phyloP scores from a whole-genome alignment of 1,140 invertebrate genomes.

The Samia ricini region DNA sequence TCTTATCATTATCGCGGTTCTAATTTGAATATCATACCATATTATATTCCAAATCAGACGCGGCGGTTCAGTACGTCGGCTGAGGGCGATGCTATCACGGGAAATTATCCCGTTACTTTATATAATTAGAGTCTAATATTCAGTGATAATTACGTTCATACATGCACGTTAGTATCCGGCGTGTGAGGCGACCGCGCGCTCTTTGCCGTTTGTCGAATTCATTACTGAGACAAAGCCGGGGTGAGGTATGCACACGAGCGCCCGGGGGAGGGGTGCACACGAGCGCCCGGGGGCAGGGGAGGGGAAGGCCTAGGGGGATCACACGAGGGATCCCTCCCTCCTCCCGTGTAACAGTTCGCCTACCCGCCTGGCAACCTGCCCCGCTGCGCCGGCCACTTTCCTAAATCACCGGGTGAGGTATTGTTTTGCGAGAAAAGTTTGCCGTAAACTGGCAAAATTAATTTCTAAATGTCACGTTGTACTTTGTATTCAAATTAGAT shows the following conservation, averaged over 20 bases:
- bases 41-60: slow-evolving; percentile 57
- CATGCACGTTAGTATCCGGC: slow-evolving; percentile 52
- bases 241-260: slow-evolving; percentile 19
- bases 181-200: slow-evolving; percentile 59
- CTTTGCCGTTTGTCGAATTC: slow-evolving; percentile 73
- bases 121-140: slow-evolving; percentile 40
- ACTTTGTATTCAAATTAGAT: not conserved
- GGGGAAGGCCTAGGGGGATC: slow-evolving; percentile 13
- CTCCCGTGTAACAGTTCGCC: no score
- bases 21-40: slow-evolving; percentile 66
- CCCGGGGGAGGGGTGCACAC: slow-evolving; percentile 19
- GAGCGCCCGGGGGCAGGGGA: slow-evolving; percentile 15
- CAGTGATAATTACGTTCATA: slow-evolving; percentile 36
- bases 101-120: not conserved
- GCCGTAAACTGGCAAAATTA: not conserved
- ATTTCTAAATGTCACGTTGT: not conserved
- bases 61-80: slow-evolving; percentile 15
- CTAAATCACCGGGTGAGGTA: slow-evolving; percentile 68
- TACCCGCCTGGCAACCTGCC: slow-evolving; percentile 19
- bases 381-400: slow-evolving; percentile 57
- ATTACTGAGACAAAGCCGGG: slow-evolving; percentile 71
- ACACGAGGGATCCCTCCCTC: slow-evolving; percentile 29
- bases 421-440: slow-evolving; percentile 37
- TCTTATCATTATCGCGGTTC: slow-evolving; percentile 50
- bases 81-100: not conserved